Conservation (phyloP, 2,888 invertebrate species). For the Lathronympha strigana region DNA sequence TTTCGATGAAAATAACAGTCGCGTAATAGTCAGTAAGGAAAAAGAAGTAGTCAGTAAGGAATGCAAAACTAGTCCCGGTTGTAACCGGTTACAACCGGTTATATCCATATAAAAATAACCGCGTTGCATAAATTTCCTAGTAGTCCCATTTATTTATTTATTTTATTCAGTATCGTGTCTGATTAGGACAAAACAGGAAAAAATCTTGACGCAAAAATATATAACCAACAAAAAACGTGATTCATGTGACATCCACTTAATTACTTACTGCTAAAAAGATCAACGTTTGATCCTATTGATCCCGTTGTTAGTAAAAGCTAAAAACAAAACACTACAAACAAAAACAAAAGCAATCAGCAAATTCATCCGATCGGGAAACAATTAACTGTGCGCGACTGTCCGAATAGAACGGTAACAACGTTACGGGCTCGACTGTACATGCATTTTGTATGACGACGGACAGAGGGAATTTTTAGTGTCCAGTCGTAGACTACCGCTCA, state of each 20-base stretch:
- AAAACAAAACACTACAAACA: constrained; percentile 3
- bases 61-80: no score
- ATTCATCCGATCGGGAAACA: constrained; percentile 17
- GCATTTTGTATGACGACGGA: constrained; percentile 15
- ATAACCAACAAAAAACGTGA: no score
- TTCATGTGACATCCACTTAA: not conserved
- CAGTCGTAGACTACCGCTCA: not conserved
- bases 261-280: not conserved
- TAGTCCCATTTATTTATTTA: no score
- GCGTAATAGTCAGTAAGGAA: no score
- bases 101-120: no score
- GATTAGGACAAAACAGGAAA: no score
- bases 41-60: no score
- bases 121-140: no score
- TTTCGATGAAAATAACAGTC: no score
- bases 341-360: constrained; percentile 26
- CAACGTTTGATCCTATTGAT: not conserved
- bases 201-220: no score
- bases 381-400: constrained; percentile 22
- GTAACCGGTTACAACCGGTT: no score
- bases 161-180: no score
- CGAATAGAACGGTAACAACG: constrained; percentile 18
- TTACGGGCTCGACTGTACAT: constrained; percentile 10
- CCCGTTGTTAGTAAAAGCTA: not conserved
- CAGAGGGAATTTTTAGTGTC: constrained; percentile 27